Percentiles rank a stretch among this genome's conserved stretches.
Conservation (phyloP, 2,888 invertebrate species). For the Drosophila imparisetae region DNA sequence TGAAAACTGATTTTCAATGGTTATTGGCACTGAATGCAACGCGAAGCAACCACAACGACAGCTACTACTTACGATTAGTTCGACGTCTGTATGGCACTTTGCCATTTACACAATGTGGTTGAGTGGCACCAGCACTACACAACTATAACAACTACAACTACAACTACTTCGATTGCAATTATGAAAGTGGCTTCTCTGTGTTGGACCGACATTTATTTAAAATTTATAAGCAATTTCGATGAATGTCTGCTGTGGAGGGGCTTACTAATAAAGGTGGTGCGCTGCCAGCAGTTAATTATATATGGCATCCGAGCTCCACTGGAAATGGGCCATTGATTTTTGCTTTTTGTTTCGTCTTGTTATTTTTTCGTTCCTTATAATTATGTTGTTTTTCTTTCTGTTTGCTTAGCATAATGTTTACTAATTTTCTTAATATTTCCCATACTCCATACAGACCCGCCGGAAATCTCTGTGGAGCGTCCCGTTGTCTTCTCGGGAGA, state of each 20-base stretch:
- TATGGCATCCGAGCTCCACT: constrained; percentile 18
- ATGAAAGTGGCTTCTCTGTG: constrained; percentile 61
- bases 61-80: constrained; percentile 6
- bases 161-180: constrained; percentile 56
- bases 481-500: constrained; percentile 89
- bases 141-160: constrained; percentile 1
- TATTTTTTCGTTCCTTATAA: neutral
- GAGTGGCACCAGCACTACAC: constrained; percentile 13
- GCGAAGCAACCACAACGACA: constrained; percentile 9
- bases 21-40: constrained; percentile 61
- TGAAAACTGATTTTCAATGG: constrained; percentile 74
- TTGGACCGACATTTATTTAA: constrained; percentile 68
- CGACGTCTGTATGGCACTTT: constrained; percentile 12
- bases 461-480: constrained; percentile 86
- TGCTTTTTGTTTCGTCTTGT: neutral
- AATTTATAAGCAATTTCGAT: constrained; percentile 74
- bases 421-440: constrained; percentile 59
- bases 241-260: constrained; percentile 28
- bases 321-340: constrained; percentile 50
- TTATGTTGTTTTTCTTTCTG: constrained; percentile 18
- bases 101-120: constrained; percentile 27
- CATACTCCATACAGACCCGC: constrained; percentile 80
- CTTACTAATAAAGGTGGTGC: constrained; percentile 1
- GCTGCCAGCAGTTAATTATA: constrained; percentile 53
- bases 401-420: constrained; percentile 57